Evolutionary conservation across 2,113 vertebrate species (phyloP), one percentile per base, ranked within the genome.

Genomic region (Benthochromis sp.): DNA sequence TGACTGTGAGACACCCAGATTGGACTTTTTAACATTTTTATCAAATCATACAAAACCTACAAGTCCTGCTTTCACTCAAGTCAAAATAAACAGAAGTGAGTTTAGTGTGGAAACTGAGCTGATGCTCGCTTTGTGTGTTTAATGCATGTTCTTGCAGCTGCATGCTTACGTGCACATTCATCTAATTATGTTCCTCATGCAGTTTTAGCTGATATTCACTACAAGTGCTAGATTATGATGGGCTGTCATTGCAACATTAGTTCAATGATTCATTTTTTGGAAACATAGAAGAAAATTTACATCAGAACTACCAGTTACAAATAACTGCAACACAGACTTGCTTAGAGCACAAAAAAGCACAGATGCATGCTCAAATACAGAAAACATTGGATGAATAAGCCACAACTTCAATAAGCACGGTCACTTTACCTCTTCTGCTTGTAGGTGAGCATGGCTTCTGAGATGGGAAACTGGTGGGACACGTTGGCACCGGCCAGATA

Each of bases 371-470:
- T 84, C 43, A 84, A 19, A 69, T 47, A 90, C 16, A 88, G 52
- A 84, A n/a, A 29, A 76, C 76, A 89, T 47, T 2, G n/a, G 40
- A n/a, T 34, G 7, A 63, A n/a, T 24, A 13, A 21, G 69, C 21
- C 52, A 1, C 11, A 7, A 63, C 7, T 6, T 14, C 1, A 53
- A 78, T 1, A 31, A 47, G 55, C 14, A 66, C 7, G 5, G 34
- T 19, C 3, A 29, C 61, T 71, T 89, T 92, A 95, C 95, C 95
- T 95, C 89, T 95, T 95, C 86, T 95, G 95, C 84, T 95, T 95
- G 92, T 97, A 97, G 84, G 97, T 97, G 78, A 97, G 96, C 97
- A 97, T 97, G 55, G 97, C 97, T 79, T 97, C 97, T 13, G 97
- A 97, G 92, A 97, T 97, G 90, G 96, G 97, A 81, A 97, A 97